A percentile compares a stretch with the other conserved stretches of the same genome.
phyloP scores from a whole-genome alignment of 2,888 invertebrate genomes.

The Pristionchus arcanus region DNA sequence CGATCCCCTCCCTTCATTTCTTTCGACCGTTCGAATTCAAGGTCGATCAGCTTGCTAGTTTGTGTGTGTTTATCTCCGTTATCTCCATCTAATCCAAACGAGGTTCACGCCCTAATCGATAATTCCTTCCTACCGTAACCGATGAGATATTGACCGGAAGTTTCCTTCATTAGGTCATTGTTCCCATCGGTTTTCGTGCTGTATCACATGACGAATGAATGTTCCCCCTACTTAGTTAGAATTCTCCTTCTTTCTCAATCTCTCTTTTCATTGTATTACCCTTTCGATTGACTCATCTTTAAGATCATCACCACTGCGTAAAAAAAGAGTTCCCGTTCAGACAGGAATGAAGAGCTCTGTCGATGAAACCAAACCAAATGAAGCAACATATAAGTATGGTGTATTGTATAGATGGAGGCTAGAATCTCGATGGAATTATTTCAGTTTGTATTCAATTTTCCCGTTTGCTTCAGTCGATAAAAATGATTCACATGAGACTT shows the following conservation, averaged over 20 bases:
- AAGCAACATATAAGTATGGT: background rate
- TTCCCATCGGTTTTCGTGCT: background rate
- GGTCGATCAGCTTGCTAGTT: constrained; percentile 37
- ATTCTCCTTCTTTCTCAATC: constrained; percentile 1
- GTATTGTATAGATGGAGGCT: constrained; percentile 21
- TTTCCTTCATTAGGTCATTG: background rate
- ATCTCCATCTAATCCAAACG: constrained; percentile 4
- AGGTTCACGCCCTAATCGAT: constrained; percentile 38
- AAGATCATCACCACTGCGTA: constrained; percentile 41
- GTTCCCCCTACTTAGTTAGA: background rate
- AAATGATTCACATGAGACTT: background rate
- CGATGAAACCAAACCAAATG: background rate
- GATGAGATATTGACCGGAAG: background rate
- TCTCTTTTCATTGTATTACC: background rate
- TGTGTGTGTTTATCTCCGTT: constrained; percentile 27
- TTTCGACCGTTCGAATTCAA: constrained; percentile 31
- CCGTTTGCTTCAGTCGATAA: background rate
- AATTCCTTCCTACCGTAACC: background rate
- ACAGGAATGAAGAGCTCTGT: background rate
- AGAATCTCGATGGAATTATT: background rate
- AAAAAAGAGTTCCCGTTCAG: background rate
- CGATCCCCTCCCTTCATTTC: constrained; percentile 4
- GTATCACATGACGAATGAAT: constrained; percentile 31
- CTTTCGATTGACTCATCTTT: constrained; percentile 31
- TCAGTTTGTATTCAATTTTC: background rate